These are phyloP conservation scores for Parambassis ranga DNA, from an alignment of 2,797 vertebrate species.

Conservation along the genomic window DNA sequence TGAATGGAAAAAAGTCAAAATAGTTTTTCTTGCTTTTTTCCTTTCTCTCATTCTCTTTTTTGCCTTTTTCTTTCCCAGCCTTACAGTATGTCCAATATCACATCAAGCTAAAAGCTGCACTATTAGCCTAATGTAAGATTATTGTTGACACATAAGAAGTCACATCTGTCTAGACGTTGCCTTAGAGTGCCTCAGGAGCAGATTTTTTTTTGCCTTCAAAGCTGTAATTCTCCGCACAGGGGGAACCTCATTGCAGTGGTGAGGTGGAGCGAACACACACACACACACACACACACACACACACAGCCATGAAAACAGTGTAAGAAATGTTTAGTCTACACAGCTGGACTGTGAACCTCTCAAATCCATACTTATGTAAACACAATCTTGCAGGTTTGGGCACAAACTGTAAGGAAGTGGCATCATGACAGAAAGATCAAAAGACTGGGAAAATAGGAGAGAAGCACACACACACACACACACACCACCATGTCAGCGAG, in stretches of 20 bases:
- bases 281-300: constrained; percentile 20
- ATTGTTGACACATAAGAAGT: background rate
- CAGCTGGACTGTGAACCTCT: constrained; percentile 64
- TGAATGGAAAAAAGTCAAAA: constrained; percentile 69
- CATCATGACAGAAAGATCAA: constrained; percentile 31
- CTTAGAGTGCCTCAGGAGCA: constrained; percentile 3
- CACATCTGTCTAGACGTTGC: constrained; percentile 19
- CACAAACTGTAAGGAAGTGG: constrained; percentile 41
- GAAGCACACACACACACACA: background rate
- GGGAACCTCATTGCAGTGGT: background rate
- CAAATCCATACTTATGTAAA: constrained; percentile 64
- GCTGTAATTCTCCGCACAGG: constrained; percentile 37
- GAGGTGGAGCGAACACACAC: constrained; percentile 28
- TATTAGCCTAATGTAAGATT: background rate
- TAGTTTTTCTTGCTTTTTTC: constrained; percentile 29
- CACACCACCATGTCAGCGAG: background rate
- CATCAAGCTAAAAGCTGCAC: background rate
- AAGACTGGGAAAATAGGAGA: background rate
- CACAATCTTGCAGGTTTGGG: constrained; percentile 40
- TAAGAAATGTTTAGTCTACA: constrained; percentile 78
- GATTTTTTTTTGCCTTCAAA: constrained; percentile 17
- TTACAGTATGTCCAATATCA: background rate
- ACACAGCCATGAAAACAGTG: constrained; percentile 35
- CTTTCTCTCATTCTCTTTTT: constrained; percentile 6
- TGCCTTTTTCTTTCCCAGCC: background rate